Evolutionary conservation across 2,888 invertebrate genomes (phyloP).

Genomic region (Macrosiphum euphorbiae): DNA sequence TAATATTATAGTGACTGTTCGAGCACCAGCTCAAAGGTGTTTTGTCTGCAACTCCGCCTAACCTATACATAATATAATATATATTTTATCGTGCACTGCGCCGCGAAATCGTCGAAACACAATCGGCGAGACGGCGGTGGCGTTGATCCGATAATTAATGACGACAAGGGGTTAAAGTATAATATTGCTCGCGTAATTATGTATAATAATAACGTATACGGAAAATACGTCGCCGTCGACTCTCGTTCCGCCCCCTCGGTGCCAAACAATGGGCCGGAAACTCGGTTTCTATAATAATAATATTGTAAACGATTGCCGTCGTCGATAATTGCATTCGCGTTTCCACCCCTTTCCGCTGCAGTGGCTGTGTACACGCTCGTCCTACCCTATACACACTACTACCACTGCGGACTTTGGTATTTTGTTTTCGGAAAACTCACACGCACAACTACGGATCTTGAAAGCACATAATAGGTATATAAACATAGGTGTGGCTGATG

Average conservation of each 20-base stretch:
- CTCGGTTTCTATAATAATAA: constrained; percentile 13
- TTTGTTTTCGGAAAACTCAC: constrained; percentile 1
- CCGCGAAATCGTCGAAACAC: not conserved
- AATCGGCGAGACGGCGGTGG: not conserved
- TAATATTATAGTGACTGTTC: not conserved
- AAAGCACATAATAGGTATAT: not conserved
- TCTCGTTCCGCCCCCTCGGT: constrained; percentile 16
- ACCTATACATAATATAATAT: not conserved
- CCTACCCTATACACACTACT: not conserved
- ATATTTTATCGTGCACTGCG: not conserved
- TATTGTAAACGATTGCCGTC: constrained; percentile 33
- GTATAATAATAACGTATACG: not conserved
- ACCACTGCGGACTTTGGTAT: not conserved
- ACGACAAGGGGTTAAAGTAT: constrained; percentile 31
- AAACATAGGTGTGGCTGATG: not conserved
- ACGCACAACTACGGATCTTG: not conserved
- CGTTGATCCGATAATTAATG: constrained; percentile 34
- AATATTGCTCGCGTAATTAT: constrained; percentile 23
- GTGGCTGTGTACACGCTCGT: not conserved
- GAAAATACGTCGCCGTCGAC: constrained; percentile 12
- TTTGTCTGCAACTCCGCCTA: not conserved
- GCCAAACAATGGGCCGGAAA: constrained; percentile 33
- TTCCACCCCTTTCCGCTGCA: not conserved
- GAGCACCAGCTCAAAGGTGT: not conserved
- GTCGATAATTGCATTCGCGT: constrained; percentile 23